Percentiles rank a stretch among this genome's conserved stretches.
Conservation (phyloP, 2,113 vertebrate genomes). For the Triplophysa tibetana region DNA sequence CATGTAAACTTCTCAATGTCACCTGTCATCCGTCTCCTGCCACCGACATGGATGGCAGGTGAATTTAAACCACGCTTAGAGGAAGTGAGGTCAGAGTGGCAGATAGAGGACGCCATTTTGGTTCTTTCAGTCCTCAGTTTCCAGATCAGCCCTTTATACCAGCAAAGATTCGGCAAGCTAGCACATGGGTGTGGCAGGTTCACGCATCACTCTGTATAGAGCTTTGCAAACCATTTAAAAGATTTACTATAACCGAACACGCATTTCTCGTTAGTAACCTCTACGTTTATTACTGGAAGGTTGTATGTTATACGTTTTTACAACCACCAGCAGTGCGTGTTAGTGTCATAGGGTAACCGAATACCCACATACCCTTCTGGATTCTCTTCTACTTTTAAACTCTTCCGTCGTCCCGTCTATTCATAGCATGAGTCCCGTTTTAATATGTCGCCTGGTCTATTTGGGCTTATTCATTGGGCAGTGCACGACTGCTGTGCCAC, state of each 20-base stretch:
- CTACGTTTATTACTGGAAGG: constrained; percentile 20
- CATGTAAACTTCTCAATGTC: not conserved
- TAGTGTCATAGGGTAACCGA: constrained; percentile 8
- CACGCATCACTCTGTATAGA: not conserved
- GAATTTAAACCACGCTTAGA: constrained; percentile 25
- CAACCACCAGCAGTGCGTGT: not conserved
- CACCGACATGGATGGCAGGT: constrained; percentile 18
- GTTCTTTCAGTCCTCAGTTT: constrained; percentile 21
- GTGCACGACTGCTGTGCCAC: constrained; percentile 1
- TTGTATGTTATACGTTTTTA: constrained; percentile 6
- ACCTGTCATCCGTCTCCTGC: not conserved
- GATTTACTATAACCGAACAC: not conserved
- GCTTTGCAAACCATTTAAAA: not conserved
- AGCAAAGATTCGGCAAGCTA: not conserved
- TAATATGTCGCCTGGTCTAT: constrained; percentile 53
- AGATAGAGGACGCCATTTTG: constrained; percentile 38
- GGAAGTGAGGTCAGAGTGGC: constrained; percentile 18
- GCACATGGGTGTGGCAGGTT: constrained; percentile 9
- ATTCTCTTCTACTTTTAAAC: constrained; percentile 51
- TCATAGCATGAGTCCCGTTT: constrained; percentile 18
- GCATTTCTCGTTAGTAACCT: constrained; percentile 8
- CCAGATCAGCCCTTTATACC: not conserved
- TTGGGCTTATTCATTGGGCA: constrained; percentile 45
- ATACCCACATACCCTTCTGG: constrained; percentile 15
- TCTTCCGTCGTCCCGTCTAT: constrained; percentile 2